Evolutionary conservation across 1,140 invertebrate species (phyloP), one percentile per base, ranked within the genome.

Genomic region (Cotesia chilonis): DNA sequence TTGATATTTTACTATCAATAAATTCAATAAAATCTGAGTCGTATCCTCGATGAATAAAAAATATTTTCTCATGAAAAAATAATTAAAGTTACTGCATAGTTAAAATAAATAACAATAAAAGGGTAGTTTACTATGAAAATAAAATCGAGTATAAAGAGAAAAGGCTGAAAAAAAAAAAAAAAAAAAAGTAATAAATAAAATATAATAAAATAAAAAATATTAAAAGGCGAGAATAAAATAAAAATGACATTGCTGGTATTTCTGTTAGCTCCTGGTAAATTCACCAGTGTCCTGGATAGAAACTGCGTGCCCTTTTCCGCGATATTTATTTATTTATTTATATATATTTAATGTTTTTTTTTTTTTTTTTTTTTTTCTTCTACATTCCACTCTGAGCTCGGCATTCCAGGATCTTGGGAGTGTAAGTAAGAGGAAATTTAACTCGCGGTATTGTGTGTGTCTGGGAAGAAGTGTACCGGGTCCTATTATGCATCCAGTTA

Each of bases 401-500:
- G 28, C 28, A 28, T 28, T 28, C 28, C 28, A 28, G 28, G 28
- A 28, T 28, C 28, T 28, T 28, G 28, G 28, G 28, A 28, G 28
- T 28, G 28, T 28, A 28, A 28, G 28, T 28, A 28, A 28, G 28
- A 28, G 28, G 28, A 28, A 28, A 28, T 28, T 28, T 28, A 28
- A 28, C 28, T 28, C 28, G 28, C 28, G 28, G 28, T 28, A 28
- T 28, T 28, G 28, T 28, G 28, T 28, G 28, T 28, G 28, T 28
- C 28, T 28, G 28, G 28, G 28, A 28, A 28, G 28, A 28, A 28
- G 28, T 28, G 28, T 28, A 28, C 28, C 28, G 28, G 28, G 28
- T 28, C 28, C 28, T 28, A 28, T 28, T 28, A 28, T 28, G 28
- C 28, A 28, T 28, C 28, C 28, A 63, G 78, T 80, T 81, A 79